These are phyloP conservation scores for Anoplopoma fimbria DNA, from an alignment of 2,113 vertebrate species.

Conservation along the genomic window DNA sequence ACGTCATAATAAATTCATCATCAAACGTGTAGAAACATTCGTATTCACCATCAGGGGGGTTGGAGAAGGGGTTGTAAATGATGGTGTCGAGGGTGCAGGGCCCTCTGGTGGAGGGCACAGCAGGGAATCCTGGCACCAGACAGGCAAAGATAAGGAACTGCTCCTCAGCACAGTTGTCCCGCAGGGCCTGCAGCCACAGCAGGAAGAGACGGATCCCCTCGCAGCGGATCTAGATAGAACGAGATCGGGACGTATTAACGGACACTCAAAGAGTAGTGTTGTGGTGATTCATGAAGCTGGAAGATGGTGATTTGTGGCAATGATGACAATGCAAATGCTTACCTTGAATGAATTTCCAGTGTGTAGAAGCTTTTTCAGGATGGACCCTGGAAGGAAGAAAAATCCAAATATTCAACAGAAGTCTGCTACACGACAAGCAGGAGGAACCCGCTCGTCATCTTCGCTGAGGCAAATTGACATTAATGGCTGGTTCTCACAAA, in stretches of 20 bases:
- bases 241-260: neutral
- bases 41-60: constrained; percentile 85
- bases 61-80: constrained; percentile 89
- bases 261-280: neutral
- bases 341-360: constrained; percentile 99
- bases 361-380: constrained; percentile 99
- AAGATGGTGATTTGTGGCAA: neutral
- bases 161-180: constrained; percentile 95
- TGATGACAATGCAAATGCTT: constrained; percentile 39
- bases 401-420: constrained; percentile 6
- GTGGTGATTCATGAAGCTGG: neutral
- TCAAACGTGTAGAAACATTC: neutral
- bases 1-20: neutral
- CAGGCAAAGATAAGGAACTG: constrained; percentile 96
- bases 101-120: constrained; percentile 88
- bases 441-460: neutral
- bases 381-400: constrained; percentile 87
- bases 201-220: constrained; percentile 98
- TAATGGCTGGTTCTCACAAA: constrained; percentile 53
- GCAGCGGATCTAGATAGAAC: constrained; percentile 89
- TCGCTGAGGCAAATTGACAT: constrained; percentile 53
- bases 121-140: constrained; percentile 96
- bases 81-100: constrained; percentile 96
- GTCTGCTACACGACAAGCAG: neutral
- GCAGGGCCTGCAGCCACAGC: constrained; percentile 97